Evolutionary conservation across 2,797 vertebrate species (phyloP).

Genomic region (Nannoperca obscura): DNA sequence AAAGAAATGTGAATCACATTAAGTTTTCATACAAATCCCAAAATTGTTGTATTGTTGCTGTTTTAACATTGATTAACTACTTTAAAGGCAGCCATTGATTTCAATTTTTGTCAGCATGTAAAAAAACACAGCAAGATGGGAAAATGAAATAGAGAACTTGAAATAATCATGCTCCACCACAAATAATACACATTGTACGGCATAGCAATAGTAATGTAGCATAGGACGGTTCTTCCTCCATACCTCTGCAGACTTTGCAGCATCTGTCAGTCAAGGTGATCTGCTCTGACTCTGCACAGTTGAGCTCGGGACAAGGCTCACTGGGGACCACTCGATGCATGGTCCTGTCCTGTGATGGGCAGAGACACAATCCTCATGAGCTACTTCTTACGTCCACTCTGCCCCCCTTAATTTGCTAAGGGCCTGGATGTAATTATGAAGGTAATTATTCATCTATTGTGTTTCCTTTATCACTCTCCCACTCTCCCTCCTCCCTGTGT

Average conservation of each 20-base stretch:
- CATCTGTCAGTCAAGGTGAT: slow-evolving; percentile 92
- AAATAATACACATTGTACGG: too few species aligned
- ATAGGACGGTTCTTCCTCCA: neutral
- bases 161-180: neutral
- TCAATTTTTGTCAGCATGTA: neutral
- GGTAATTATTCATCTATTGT: slow-evolving; percentile 72
- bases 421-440: slow-evolving; percentile 66
- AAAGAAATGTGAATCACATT: neutral
- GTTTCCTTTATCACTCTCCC: slow-evolving; percentile 48
- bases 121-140: neutral
- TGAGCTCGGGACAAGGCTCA: slow-evolving; percentile 87
- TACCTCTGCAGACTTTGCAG: slow-evolving; percentile 98
- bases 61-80: neutral
- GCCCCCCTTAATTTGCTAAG: slow-evolving; percentile 44
- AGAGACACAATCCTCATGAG: slow-evolving; percentile 52
- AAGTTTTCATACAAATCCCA: neutral
- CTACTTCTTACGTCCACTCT: slow-evolving; percentile 22
- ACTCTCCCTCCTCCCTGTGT: slow-evolving; percentile 37
- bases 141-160: neutral
- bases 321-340: slow-evolving; percentile 90
- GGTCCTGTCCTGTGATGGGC: slow-evolving; percentile 86
- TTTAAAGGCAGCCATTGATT: neutral
- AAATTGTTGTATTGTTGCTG: neutral
- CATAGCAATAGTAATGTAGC: neutral
- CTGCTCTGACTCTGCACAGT: slow-evolving; percentile 92